Evolutionary conservation across 2,797 vertebrate species (phyloP).

Genomic region (Phataginus tricuspis): DNA sequence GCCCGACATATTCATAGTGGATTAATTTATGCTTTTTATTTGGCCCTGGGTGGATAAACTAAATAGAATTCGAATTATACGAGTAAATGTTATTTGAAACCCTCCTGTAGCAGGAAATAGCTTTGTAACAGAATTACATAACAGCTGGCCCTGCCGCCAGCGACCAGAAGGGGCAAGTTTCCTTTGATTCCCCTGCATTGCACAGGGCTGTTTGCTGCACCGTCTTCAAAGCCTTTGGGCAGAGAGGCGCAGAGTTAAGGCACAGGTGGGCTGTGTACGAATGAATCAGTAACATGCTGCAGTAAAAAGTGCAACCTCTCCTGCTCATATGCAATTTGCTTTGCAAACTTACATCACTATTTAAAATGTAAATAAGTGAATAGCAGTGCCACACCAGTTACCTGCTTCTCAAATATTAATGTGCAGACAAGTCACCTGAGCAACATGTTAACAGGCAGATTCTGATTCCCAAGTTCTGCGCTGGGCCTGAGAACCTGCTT

Average conservation of each 20-base stretch:
- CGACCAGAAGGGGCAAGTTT: slow-evolving; percentile 81
- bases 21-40: slow-evolving; percentile 87
- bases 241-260: background rate
- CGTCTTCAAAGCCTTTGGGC: slow-evolving; percentile 70
- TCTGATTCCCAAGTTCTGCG: background rate
- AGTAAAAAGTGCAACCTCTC: background rate
- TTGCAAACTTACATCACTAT: background rate
- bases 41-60: slow-evolving; percentile 82
- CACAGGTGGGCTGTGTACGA: background rate
- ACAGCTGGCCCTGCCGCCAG: slow-evolving; percentile 82
- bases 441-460: background rate
- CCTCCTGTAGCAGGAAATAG: slow-evolving; percentile 86
- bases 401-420: background rate
- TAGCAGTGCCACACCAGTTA: rapidly evolving
- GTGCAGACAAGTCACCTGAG: background rate
- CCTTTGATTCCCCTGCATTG: slow-evolving; percentile 73
- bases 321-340: background rate
- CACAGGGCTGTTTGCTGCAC: slow-evolving; percentile 66
- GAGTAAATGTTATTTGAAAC: slow-evolving; percentile 86
- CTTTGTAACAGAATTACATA: slow-evolving; percentile 87
- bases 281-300: background rate
- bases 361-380: background rate
- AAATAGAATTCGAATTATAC: slow-evolving; percentile 85
- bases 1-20: slow-evolving; percentile 78
- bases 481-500: background rate